Conservation (phyloP, 2,797 vertebrate species). For the Coregonus ussuriensis region DNA sequence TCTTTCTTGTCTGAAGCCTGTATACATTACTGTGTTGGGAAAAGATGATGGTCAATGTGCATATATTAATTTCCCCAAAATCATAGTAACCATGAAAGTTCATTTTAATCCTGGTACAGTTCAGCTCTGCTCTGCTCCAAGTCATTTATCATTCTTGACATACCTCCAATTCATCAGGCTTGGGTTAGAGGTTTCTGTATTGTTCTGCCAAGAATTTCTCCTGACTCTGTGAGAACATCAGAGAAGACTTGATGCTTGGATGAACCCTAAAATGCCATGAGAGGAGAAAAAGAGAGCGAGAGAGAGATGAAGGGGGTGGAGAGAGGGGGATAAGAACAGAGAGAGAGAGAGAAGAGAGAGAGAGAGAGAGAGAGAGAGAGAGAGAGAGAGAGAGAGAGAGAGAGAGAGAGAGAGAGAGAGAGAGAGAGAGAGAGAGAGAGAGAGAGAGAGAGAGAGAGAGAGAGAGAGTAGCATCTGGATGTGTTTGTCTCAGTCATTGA, state of each 20-base stretch:
- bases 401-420: conserved; percentile 26
- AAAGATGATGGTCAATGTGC: conserved; percentile 35
- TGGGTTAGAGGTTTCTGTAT: conserved; percentile 46
- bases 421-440: conserved; percentile 33
- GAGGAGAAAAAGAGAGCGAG: too few relatives aligned
- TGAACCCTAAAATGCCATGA: not conserved
- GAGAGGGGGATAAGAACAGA: too few relatives aligned
- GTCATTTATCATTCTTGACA: conserved; percentile 44
- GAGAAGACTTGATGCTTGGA: conserved; percentile 14
- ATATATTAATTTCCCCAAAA: conserved; percentile 35
- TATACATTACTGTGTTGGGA: conserved; percentile 12
- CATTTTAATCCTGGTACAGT: conserved; percentile 9
- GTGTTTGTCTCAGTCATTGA: conserved; percentile 39
- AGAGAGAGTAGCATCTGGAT: conserved; percentile 53
- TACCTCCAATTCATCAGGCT: conserved; percentile 42
- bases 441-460: conserved; percentile 23
- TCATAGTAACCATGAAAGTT: conserved; percentile 25
- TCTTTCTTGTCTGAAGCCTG: not conserved
- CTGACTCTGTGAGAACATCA: conserved; percentile 24
- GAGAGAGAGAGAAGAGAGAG: too few relatives aligned
- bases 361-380: conserved; percentile 9
- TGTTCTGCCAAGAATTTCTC: conserved; percentile 55
- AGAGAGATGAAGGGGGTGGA: too few relatives aligned
- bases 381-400: conserved; percentile 19
- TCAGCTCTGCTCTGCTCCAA: conserved; percentile 2